Base-by-base conservation (phyloP, 2,113 vertebrate genomes). In the Gopherus evgoodei region DNA sequence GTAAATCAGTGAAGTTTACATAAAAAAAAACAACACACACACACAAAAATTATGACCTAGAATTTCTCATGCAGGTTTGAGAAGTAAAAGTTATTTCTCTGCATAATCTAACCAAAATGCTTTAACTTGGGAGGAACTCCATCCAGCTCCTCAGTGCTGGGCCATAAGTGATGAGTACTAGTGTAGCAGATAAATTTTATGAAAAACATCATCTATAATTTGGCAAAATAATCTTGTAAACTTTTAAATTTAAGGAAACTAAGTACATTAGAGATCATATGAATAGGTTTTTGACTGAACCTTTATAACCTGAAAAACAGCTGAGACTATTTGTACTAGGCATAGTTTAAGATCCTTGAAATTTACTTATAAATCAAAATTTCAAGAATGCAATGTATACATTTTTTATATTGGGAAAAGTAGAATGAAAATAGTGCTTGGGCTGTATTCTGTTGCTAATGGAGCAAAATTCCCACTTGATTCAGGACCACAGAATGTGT, bases 11-110 rank as follows among this genome's bases (percentile, higher is more conserved):
- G 76, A 72, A 65, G 54, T 1, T 4, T 50, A 49, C 3, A 17
- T 42, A 27, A 2, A 11, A 19, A 44, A 44, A 44, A 44, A 44
- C 5, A 44, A 44, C 44, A 44, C 44, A 44, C 29, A 5, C 49
- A 12, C 10, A 0, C 0, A 25, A 14, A 9, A 2, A 14, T 7
- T 0, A 8, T 13, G 57, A 87, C 2, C 27, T 38, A 38, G 38
- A 38, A 38, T 38, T 38, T 38, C 38, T 38, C 38, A 38, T 38
- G 38, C 38, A 38, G 38, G 38, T 38, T 38, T 38, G 38, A 38
- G 2, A 76, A 87, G 82, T 29, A n/a, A 53, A 52, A 47, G 79
- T 21, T 50, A 62, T 44, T 12, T 3, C 81, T 93, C 57, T 81
- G 59, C 54, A 4, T 1, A 42, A 72, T 52, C 69, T 35, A 52